Conservation (phyloP, 2,888 invertebrate species). For the Sthenelais limicola region DNA sequence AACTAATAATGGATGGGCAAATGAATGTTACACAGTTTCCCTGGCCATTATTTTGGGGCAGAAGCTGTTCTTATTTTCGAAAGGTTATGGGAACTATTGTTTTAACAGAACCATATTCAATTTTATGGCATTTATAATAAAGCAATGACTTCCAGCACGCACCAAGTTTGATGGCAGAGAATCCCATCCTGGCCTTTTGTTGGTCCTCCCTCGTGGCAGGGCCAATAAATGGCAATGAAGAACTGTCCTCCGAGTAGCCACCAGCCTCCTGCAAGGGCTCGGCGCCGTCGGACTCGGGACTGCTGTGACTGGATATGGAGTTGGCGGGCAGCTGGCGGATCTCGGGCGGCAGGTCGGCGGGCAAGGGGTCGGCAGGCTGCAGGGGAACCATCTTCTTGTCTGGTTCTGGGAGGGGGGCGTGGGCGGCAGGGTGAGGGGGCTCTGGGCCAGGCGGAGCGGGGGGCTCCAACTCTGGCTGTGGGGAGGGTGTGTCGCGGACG, state of each 20-base stretch:
- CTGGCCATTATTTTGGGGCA: no score
- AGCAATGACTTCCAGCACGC: neutral
- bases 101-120: neutral
- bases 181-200: conserved; percentile 57
- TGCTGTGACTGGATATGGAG: conserved; percentile 27
- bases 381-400: neutral
- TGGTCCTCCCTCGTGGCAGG: conserved; percentile 55
- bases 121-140: neutral
- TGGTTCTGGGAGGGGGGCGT: no score
- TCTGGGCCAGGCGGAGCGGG: conserved; percentile 47
- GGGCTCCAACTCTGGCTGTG: conserved; percentile 34
- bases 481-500: conserved; percentile 34
- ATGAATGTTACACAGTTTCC: no score
- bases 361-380: neutral
- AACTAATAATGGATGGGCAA: no score
- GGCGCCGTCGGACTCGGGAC: conserved; percentile 35
- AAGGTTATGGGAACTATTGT: no score
- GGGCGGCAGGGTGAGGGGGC: conserved; percentile 24
- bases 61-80: no score
- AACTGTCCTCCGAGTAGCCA: conserved; percentile 52
- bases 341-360: conserved; percentile 4
- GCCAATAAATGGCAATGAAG: conserved; percentile 55
- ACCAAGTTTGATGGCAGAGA: conserved; percentile 60
- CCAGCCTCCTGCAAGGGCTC: conserved; percentile 17
- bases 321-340: neutral